Evolutionary conservation across 2,888 invertebrate genomes (phyloP), one percentile per base, ranked within the genome.

Genomic region (Leucophora obtusa): DNA sequence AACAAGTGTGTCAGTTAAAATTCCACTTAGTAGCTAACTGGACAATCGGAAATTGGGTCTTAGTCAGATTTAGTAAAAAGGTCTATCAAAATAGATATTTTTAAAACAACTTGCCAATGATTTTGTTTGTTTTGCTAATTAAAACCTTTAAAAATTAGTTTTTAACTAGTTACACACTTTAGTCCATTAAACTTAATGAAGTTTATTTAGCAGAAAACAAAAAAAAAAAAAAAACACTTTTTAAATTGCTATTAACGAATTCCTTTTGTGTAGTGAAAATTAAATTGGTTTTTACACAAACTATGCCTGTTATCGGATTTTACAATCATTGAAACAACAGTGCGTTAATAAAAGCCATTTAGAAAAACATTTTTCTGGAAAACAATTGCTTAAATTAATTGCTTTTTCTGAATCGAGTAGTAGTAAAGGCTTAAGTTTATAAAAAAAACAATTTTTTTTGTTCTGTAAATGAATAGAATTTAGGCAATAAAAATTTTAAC

Each of bases 311-410:
- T 60, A 51, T 21, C 15, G 17, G 17, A 50, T 63, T 63, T 63
- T 63, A 9, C 35, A 51, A 60, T 35, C 15, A 28, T 0, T 47
- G n/a, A 68, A 47, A 58, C 6, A 47, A 5, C 43, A 47, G 43
- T 47, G 28, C 14, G 17, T 47, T 68, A 17, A 43, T 17, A 24
- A 68, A 47, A 68, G 17, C 17, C 56, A 54, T 18, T 47, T 18
- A 38, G 8, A 54, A 54, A 47, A 47, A 43, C 14, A 43, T 14
- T 43, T 43, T 14, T 43, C 14, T 18, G 14, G 60, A 24, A 47
- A 60, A 60, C 60, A 43, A 60, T 60, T 60, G 59, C 9, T n/a
- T 60, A 47, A 50, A 63, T 50, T 63, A 50, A 63, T 63, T 63
- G 63, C 50, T 63, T 63, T 63, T 63, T 50, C n/a, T n/a, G n/a